Conservation (phyloP, 2,888 invertebrate species). For the Coenonympha glycerion region DNA sequence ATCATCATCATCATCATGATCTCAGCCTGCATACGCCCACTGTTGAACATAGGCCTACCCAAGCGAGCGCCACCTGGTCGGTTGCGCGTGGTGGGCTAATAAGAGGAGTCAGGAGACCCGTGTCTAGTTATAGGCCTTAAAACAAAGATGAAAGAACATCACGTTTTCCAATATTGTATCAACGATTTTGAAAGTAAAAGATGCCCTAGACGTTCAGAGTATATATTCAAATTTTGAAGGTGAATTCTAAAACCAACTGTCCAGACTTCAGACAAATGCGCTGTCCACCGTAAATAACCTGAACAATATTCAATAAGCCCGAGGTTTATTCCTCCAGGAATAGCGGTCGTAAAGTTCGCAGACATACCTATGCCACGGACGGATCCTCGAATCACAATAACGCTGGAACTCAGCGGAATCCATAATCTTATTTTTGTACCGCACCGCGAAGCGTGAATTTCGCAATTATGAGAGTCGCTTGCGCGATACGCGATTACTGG, state of each 20-base stretch:
- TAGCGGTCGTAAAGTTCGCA: slow-evolving; percentile 70
- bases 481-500: slow-evolving; percentile 44
- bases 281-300: slow-evolving; percentile 71
- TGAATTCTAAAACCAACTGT: slow-evolving; percentile 27
- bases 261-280: slow-evolving; percentile 54
- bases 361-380: slow-evolving; percentile 75
- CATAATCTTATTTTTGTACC: slow-evolving; percentile 77
- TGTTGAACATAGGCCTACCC: no score
- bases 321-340: slow-evolving; percentile 73
- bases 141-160: no score
- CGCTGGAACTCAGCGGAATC: slow-evolving; percentile 73
- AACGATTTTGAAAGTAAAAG: not conserved
- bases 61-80: no score
- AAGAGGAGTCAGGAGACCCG: no score
- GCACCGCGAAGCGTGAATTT: slow-evolving; percentile 75
- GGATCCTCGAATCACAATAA: slow-evolving; percentile 77
- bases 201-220: no score
- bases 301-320: slow-evolving; percentile 71
- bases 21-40: no score
- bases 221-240: not conserved
- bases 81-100: no score
- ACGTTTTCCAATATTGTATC: not conserved
- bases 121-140: no score
- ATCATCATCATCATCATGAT: no score
- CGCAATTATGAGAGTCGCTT: slow-evolving; percentile 64